Base-by-base conservation (phyloP, 1,140 invertebrate genomes). In the Potamilus streckersoni region DNA sequence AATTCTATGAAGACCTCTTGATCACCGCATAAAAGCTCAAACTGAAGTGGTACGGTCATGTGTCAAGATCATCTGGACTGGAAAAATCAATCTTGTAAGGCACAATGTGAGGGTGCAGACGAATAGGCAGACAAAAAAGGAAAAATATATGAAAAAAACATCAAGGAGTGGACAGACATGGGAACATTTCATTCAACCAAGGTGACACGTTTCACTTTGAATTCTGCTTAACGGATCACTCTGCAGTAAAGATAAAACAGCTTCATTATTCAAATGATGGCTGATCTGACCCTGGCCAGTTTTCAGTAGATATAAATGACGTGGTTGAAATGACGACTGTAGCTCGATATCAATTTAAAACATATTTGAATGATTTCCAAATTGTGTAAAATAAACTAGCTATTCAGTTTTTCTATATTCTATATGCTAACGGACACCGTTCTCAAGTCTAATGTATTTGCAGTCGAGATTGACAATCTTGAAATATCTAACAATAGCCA, bases 391-490 rank as follows among this genome's bases (percentile, higher is more conserved):
- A 15, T 38, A 13, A 67, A 56, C 11, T 17, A 17, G 74, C 55
- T 14, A 59, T 23, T 49, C 19, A 20, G 23, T 60, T 23, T 3
- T 64, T 71, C 1, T 49, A 2, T 6, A 8, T 58, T 20, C 15
- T 69, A 76, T 23, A 17, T 66, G n/a, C 15, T 76, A 12, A 56
- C 31, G 17, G 38, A 67, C 61, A 59, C 23, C 49, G 68, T 69
- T 4, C 23, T 38, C 27, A 17, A 58, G 38, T 65, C 74, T 4
- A 69, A 76, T 64, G n/a, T n/a, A 59, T 76, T 69, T 62, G 74
- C 69, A 31, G 62, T 76, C 6, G 74, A 76, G 61, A n/a, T 76
- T 20, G 74, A 76, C 38, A 57, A 76, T 60, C 17, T 76, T 57
- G 15, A 71, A 16, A 15, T 71, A 5, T 57, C 17, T 58, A 60